Conservation (phyloP, 2,113 vertebrate species). For the Lasiurus borealis region DNA sequence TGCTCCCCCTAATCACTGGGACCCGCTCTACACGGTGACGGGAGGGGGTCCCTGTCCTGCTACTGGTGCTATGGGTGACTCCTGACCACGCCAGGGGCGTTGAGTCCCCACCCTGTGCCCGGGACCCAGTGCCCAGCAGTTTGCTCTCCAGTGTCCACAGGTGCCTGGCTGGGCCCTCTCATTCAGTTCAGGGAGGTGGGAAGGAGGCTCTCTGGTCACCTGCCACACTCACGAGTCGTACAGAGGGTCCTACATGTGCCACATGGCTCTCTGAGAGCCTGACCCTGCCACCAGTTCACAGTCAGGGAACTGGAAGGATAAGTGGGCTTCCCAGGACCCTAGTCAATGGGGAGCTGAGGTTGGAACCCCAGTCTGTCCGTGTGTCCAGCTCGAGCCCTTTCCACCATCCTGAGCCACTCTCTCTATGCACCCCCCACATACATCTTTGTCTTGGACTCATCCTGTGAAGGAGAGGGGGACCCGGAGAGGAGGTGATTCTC, state of each 20-base stretch:
- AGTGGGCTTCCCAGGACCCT: too few relatives aligned
- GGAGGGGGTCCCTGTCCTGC: background rate
- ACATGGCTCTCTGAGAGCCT: accelerated
- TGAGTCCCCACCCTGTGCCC: background rate
- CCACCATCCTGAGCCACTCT: background rate
- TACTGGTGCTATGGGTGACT: background rate
- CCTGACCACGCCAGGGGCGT: background rate
- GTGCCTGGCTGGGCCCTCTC: background rate
- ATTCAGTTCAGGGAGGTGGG: accelerated
- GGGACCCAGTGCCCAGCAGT: background rate
- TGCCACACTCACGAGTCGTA: accelerated
- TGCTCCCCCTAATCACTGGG: background rate
- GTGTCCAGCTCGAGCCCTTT: accelerated
- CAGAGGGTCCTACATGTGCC: accelerated
- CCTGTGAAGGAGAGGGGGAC: background rate
- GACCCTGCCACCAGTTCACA: background rate
- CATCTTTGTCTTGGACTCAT: background rate
- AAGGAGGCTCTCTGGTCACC: background rate
- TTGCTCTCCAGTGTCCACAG: background rate
- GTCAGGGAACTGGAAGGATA: too few relatives aligned
- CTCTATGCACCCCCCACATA: background rate
- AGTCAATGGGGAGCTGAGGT: background rate
- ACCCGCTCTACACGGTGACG: background rate
- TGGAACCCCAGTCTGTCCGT: background rate
- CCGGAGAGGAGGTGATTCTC: background rate